Evolutionary conservation across 2,113 vertebrate species (phyloP).

Genomic region (Callopanchax toddi): DNA sequence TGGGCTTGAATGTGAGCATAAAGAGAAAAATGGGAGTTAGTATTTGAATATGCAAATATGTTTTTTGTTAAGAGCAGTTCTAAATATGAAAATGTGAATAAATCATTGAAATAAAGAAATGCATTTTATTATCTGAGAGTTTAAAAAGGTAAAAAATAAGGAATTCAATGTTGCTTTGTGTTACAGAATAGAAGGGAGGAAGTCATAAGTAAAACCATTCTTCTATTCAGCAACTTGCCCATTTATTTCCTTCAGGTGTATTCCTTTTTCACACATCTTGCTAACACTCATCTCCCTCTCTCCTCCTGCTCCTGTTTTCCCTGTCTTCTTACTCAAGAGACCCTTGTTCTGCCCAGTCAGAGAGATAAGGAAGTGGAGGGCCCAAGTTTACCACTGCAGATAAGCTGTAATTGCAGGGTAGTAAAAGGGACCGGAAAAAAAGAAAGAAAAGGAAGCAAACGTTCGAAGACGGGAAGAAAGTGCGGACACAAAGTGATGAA

Average conservation of each 20-base stretch:
- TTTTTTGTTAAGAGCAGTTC: background rate
- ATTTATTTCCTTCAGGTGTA: background rate
- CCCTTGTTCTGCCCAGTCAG: slow-evolving; percentile 68
- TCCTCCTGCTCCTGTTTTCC: slow-evolving; percentile 36
- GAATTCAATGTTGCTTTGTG: background rate
- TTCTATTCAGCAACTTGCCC: slow-evolving; percentile 22
- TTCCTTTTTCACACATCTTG: background rate
- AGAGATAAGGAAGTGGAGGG: slow-evolving; percentile 68
- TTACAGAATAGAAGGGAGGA: slow-evolving; percentile 10
- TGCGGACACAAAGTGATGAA: slow-evolving; percentile 54
- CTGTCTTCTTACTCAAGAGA: slow-evolving; percentile 65
- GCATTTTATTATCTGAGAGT: background rate
- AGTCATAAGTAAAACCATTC: slow-evolving; percentile 24
- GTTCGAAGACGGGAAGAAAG: slow-evolving; percentile 41
- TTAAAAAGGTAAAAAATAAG: background rate
- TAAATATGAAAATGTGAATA: background rate
- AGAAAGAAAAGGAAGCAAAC: slow-evolving; percentile 36
- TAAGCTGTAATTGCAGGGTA: slow-evolving; percentile 76
- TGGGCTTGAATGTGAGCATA: slow-evolving; percentile 29
- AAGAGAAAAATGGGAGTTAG: slow-evolving; percentile 10
- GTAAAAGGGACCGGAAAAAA: slow-evolving; percentile 58
- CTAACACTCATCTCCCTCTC: slow-evolving; percentile 1
- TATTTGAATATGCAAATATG: slow-evolving; percentile 24
- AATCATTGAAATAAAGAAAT: background rate
- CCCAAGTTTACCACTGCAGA: slow-evolving; percentile 71